Percentiles rank a stretch among this genome's conserved stretches.
Evolutionary conservation across 2,113 vertebrate genomes (phyloP).

Genomic region (Drymodes brunneopygia): DNA sequence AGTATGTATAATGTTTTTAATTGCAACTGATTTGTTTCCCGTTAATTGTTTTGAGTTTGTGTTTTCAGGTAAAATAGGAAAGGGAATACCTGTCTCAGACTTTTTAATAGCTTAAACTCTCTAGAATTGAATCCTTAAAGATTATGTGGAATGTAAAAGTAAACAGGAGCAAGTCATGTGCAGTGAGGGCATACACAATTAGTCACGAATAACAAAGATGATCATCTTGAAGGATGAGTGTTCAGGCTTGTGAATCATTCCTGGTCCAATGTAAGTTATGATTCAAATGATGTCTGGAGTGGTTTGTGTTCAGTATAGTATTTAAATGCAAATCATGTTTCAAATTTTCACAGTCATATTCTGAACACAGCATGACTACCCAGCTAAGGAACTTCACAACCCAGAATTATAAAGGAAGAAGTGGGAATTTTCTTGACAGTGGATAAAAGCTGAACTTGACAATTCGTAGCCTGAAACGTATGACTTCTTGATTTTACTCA

Average conservation of each 20-base stretch:
- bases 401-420: neutral
- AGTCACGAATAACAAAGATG: neutral
- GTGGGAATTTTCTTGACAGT: neutral
- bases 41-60: neutral
- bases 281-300: constrained; percentile 3
- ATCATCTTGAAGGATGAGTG: neutral
- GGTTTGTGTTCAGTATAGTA: constrained; percentile 22
- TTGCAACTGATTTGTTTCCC: neutral
- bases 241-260: constrained; percentile 25
- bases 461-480: neutral
- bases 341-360: neutral
- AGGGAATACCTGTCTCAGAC: neutral
- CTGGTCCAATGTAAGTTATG: constrained; percentile 2
- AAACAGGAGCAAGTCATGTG: neutral
- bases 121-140: neutral
- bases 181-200: neutral
- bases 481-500: neutral
- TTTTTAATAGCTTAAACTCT: neutral
- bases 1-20: neutral
- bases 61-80: neutral
- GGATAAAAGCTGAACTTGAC: neutral
- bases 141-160: neutral
- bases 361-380: constrained; percentile 13
- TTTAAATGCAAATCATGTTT: constrained; percentile 45
- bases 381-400: constrained; percentile 2